These are phyloP conservation scores for Dromiciops gliroides DNA, from an alignment of 2,113 vertebrate genomes.

Conservation along the genomic window DNA sequence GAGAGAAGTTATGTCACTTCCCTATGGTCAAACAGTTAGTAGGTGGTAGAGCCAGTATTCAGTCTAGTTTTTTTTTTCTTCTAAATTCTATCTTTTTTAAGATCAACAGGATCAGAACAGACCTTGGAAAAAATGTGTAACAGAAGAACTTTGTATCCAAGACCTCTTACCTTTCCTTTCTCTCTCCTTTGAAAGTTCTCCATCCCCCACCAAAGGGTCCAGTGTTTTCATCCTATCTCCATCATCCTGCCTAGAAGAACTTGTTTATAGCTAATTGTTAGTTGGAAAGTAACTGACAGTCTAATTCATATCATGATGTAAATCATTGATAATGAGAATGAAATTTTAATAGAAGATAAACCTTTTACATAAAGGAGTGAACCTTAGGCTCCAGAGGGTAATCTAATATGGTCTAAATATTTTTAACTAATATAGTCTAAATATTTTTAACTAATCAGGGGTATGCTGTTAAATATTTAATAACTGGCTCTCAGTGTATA, in stretches of 20 bases:
- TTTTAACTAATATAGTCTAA: not conserved
- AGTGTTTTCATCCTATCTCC: not conserved
- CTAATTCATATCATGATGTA: not conserved
- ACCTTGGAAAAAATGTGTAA: not conserved
- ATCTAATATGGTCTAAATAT: not conserved
- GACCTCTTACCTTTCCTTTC: not conserved
- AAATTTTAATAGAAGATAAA: not conserved
- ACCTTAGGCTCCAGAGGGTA: not conserved
- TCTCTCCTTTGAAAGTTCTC: not conserved
- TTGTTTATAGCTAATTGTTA: not conserved
- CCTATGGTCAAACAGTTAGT: not conserved
- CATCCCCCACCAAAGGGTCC: not conserved
- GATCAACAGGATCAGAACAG: not conserved
- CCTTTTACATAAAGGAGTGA: not conserved
- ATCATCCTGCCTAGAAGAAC: not conserved
- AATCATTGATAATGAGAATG: not conserved
- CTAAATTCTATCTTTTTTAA: not conserved
- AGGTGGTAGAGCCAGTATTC: not conserved
- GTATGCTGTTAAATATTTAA: not conserved
- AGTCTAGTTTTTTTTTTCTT: not conserved
- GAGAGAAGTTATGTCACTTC: not conserved
- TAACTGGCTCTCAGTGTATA: not conserved
- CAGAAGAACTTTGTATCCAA: not conserved
- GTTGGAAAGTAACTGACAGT: not conserved
- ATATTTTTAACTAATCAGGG: not conserved